Percentiles rank a stretch among this genome's conserved stretches.
Evolutionary conservation across 2,113 vertebrate genomes (phyloP).

Genomic region (Morone chrysops): DNA sequence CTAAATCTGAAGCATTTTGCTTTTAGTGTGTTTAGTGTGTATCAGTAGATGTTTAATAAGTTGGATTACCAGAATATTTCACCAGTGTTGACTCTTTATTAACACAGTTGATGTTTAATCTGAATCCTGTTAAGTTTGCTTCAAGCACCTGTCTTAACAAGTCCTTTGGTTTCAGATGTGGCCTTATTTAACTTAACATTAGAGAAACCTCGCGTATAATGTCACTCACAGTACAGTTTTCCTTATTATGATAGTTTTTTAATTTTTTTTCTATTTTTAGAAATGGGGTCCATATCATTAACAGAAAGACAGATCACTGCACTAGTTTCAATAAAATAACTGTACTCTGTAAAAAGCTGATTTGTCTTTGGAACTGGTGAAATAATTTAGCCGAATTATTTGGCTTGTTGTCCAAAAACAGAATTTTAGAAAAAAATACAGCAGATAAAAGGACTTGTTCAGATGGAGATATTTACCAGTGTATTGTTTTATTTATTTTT

Average conservation of each 20-base stretch:
- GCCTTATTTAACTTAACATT: not conserved
- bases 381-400: not conserved
- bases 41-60: not conserved
- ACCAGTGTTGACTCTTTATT: not conserved
- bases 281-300: not conserved
- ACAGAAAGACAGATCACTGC: not conserved
- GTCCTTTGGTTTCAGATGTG: not conserved
- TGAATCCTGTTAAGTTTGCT: not conserved
- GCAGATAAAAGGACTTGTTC: constrained; percentile 3
- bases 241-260: too few relatives aligned
- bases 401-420: not conserved
- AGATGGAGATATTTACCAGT: constrained; percentile 3
- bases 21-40: constrained; percentile 15
- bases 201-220: too few relatives aligned
- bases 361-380: not conserved
- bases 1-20: not conserved
- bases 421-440: not conserved
- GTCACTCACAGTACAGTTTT: too few relatives aligned
- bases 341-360: not conserved
- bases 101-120: not conserved
- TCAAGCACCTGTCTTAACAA: constrained; percentile 4
- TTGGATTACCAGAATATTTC: not conserved
- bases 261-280: not conserved
- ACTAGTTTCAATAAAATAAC: not conserved
- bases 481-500: not conserved